Evolutionary conservation across 1,140 invertebrate genomes (phyloP).

Genomic region (Pachyrhynchus sulphureomaculatus): DNA sequence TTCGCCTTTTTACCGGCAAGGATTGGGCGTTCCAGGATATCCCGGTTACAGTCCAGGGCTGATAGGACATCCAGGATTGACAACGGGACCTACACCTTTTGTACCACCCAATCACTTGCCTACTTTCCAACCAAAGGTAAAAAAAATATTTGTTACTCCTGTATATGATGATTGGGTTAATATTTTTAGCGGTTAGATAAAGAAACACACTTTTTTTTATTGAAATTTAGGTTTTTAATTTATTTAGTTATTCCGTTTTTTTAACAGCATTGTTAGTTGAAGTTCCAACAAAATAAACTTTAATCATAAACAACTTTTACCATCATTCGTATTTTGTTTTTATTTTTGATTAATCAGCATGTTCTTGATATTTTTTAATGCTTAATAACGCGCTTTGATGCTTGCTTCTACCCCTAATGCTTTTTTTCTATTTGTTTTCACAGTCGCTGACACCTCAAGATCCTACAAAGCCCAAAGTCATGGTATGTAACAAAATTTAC

Average conservation of each 20-base stretch:
- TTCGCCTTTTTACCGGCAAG: slow-evolving; percentile 75
- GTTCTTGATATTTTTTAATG: slow-evolving; percentile 5
- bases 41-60: slow-evolving; percentile 79
- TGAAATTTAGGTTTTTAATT: background rate
- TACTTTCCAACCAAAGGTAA: slow-evolving; percentile 89
- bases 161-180: background rate
- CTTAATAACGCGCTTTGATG: slow-evolving; percentile 3
- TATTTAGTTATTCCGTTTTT: background rate
- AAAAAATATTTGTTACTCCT: slow-evolving; percentile 25
- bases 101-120: slow-evolving; percentile 75
- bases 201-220: background rate
- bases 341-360: slow-evolving; percentile 4
- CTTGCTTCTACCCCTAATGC: slow-evolving; percentile 43
- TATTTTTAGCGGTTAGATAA: background rate
- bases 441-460: slow-evolving; percentile 53
- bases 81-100: slow-evolving; percentile 70
- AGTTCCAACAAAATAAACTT: background rate
- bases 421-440: slow-evolving; percentile 50
- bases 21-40: slow-evolving; percentile 70
- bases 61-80: slow-evolving; percentile 69
- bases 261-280: too few relatives aligned
- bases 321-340: slow-evolving; percentile 11
- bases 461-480: slow-evolving; percentile 58
- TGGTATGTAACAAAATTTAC: slow-evolving; percentile 53
- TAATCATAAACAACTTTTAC: too few relatives aligned